These are phyloP conservation scores for Rhinolophus ferrumequinum DNA, from an alignment of 2,113 vertebrate species.

Conservation along the genomic window DNA sequence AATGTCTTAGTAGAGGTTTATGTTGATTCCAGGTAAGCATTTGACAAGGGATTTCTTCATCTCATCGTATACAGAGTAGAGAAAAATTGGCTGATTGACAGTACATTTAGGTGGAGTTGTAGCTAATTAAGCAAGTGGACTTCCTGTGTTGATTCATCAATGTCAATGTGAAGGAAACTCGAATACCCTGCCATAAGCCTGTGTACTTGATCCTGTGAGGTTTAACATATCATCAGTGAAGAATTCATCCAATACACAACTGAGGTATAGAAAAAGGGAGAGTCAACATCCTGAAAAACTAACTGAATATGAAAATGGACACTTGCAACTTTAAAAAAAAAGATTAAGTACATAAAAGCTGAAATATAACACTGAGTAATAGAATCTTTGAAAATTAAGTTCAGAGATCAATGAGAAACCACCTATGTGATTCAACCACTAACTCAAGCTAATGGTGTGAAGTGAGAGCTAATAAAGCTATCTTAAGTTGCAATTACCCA, in stretches of 20 bases:
- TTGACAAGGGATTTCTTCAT: background rate
- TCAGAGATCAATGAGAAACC: constrained; percentile 40
- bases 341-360: background rate
- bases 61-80: background rate
- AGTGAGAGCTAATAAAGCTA: background rate
- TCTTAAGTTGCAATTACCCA: background rate
- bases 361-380: background rate
- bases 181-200: background rate
- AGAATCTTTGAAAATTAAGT: constrained; percentile 13
- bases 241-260: background rate
- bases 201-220: background rate
- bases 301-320: background rate
- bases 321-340: background rate
- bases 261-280: background rate
- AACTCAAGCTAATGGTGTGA: background rate
- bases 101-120: background rate
- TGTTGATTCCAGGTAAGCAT: background rate
- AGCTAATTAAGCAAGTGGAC: constrained; percentile 30
- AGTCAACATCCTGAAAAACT: background rate
- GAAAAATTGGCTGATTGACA: background rate
- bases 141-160: constrained; percentile 22
- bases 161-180: background rate
- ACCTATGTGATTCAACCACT: background rate
- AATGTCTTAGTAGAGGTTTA: background rate
- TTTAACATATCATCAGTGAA: background rate